phyloP scores from a whole-genome alignment of 2,113 vertebrate genomes.

The Raphicerus campestris region DNA sequence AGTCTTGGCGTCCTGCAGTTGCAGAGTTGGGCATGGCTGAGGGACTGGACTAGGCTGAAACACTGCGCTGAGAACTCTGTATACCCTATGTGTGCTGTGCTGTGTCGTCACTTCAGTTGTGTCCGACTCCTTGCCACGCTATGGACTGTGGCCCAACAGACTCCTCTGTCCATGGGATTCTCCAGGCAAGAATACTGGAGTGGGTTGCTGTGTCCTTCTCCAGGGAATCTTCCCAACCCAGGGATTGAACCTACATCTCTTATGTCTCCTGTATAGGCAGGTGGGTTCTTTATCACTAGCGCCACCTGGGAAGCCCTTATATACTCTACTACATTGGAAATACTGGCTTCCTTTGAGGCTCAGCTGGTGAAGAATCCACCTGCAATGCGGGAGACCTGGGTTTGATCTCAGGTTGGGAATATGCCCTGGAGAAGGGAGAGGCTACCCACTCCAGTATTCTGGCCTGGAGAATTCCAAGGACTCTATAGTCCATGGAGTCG shows the following conservation, averaged over 20 bases:
- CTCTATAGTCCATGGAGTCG: not conserved
- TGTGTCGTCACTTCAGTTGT: not conserved
- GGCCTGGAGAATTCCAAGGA: not conserved
- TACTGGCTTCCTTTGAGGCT: not conserved
- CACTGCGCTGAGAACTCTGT: not conserved
- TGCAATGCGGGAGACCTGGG: not conserved
- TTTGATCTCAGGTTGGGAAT: not conserved
- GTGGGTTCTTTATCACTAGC: not conserved
- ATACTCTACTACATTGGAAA: not conserved
- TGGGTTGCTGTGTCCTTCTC: not conserved
- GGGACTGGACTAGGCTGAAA: not conserved
- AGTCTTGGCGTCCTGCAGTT: rapidly evolving
- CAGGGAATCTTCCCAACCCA: not conserved
- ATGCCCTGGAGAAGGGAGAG: not conserved
- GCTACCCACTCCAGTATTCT: not conserved
- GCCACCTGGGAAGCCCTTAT: not conserved
- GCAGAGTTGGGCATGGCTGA: not conserved
- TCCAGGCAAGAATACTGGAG: not conserved
- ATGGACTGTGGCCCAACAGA: not conserved
- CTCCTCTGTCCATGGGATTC: not conserved
- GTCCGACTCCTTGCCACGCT: not conserved
- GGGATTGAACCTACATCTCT: not conserved
- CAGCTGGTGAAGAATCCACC: not conserved
- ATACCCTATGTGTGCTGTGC: not conserved
- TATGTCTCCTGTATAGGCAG: not conserved